Conservation (phyloP, 2,888 invertebrate species). For the Hedya salicella region DNA sequence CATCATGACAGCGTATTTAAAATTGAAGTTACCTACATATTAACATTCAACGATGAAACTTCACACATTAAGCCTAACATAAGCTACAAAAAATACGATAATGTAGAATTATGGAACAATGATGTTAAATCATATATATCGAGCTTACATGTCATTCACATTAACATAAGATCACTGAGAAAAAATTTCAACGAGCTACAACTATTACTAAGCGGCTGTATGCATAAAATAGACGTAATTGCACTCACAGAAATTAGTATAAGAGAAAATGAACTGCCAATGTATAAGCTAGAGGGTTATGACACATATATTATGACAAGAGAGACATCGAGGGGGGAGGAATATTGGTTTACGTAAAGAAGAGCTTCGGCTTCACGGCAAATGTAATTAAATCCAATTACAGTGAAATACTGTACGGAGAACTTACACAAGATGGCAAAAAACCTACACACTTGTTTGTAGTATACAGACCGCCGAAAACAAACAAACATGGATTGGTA, state of each 20-base stretch:
- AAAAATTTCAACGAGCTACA: conserved; percentile 6
- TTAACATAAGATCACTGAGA: conserved; percentile 13
- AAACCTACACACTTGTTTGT: neutral
- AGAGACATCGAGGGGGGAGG: conserved; percentile 1
- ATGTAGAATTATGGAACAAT: neutral
- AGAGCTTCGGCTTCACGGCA: neutral
- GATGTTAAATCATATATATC: neutral
- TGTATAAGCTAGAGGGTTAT: neutral
- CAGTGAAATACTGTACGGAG: neutral
- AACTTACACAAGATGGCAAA: conserved; percentile 1
- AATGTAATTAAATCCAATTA: neutral
- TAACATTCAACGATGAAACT: conserved; percentile 5
- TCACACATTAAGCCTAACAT: conserved; percentile 1
- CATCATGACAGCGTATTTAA: neutral
- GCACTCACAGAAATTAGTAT: conserved; percentile 16
- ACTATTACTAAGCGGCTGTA: conserved; percentile 1
- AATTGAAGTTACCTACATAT: neutral
- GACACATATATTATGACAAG: conserved; percentile 7
- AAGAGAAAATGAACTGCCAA: neutral
- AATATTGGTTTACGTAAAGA: conserved; percentile 1
- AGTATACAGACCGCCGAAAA: conserved; percentile 8
- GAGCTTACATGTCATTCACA: neutral
- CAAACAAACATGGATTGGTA: conserved; percentile 4
- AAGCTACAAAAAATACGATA: neutral
- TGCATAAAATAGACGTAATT: neutral